Conservation (phyloP, 2,888 invertebrate species). For the Yponomeuta plumbellus region DNA sequence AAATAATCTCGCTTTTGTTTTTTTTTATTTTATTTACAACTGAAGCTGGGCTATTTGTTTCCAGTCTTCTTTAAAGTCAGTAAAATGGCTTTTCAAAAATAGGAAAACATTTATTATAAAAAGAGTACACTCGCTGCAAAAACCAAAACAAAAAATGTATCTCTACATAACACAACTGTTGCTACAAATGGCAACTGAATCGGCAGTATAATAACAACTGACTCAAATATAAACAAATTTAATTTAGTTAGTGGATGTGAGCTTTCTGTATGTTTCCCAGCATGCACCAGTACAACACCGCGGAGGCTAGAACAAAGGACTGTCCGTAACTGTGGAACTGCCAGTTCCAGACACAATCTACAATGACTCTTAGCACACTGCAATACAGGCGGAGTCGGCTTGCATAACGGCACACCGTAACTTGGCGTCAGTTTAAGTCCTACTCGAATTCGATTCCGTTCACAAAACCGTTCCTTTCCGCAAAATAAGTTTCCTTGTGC, state of each 20-base stretch:
- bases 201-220: no score
- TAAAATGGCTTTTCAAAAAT: no score
- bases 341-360: background rate
- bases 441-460: slow-evolving; percentile 1
- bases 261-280: background rate
- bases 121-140: no score
- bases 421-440: background rate
- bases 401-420: background rate
- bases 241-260: background rate
- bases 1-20: no score
- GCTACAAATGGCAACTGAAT: no score
- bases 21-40: no score
- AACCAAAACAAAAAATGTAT: no score
- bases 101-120: no score
- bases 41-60: no score
- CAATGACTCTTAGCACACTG: background rate
- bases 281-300: background rate
- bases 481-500: slow-evolving; percentile 3
- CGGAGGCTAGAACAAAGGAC: background rate
- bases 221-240: background rate
- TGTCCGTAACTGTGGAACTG: background rate
- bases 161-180: no score
- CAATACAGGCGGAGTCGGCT: background rate
- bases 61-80: no score
- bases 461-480: slow-evolving; percentile 1